Evolutionary conservation across 2,797 vertebrate genomes (phyloP).

Genomic region (Anas bernieri): DNA sequence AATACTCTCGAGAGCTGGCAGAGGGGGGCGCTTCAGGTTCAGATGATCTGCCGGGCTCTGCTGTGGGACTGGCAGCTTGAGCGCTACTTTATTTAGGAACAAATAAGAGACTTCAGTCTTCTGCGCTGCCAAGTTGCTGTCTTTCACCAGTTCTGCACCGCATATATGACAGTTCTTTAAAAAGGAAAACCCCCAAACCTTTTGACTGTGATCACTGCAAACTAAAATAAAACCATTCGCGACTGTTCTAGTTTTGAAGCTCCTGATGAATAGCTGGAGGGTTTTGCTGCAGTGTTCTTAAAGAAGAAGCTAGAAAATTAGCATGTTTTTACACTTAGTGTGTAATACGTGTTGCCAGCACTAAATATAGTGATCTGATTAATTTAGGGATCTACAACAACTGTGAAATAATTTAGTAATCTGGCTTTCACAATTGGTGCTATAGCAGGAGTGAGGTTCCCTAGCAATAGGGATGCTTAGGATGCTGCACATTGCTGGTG

Average conservation of each 20-base stretch:
- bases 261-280: slow-evolving; percentile 27
- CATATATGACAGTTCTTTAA: not conserved
- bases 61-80: not conserved
- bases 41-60: not conserved
- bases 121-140: not conserved
- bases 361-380: slow-evolving; percentile 25
- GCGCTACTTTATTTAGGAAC: not conserved
- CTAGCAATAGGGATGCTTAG: not conserved
- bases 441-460: not conserved
- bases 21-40: slow-evolving; percentile 37
- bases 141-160: not conserved
- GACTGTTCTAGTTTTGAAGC: slow-evolving; percentile 6
- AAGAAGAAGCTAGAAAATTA: slow-evolving; percentile 48
- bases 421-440: not conserved
- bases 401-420: not conserved
- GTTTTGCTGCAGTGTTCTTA: slow-evolving; percentile 12
- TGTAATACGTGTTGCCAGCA: not conserved
- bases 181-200: not conserved
- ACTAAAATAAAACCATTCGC: slow-evolving; percentile 24
- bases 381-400: slow-evolving; percentile 42
- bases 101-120: not conserved
- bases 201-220: not conserved
- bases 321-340: not conserved
- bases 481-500: not conserved
- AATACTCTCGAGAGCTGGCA: not conserved